Percentiles rank a stretch among this genome's conserved stretches.
Conservation (phyloP, 2,113 vertebrate species). For the Rousettus leschenaultii region DNA sequence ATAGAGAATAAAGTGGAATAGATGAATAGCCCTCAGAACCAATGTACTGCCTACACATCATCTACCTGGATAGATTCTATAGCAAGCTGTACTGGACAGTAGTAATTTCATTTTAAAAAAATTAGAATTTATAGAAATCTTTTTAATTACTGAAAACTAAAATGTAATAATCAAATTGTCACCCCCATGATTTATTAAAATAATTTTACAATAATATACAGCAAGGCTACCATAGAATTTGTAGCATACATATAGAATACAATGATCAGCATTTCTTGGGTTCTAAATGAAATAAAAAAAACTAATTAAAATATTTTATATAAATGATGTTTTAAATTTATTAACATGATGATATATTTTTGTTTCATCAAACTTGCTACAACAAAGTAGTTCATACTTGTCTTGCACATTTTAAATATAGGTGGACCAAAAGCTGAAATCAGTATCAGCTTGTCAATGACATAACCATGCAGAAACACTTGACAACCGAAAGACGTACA, state of each 20-base stretch:
- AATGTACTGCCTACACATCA: background rate
- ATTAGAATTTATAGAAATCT: constrained; percentile 58
- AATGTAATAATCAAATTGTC: constrained; percentile 84
- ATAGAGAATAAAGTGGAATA: constrained; percentile 63
- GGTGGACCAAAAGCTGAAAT: constrained; percentile 83
- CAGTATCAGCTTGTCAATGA: constrained; percentile 85
- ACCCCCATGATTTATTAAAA: constrained; percentile 90
- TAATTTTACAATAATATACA: constrained; percentile 86
- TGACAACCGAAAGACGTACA: constrained; percentile 89
- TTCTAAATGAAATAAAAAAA: constrained; percentile 86
- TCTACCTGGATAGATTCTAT: background rate
- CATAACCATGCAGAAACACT: constrained; percentile 89
- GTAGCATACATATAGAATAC: constrained; percentile 88
- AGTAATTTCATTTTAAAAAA: constrained; percentile 49
- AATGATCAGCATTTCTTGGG: constrained; percentile 84
- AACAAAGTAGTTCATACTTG: constrained; percentile 91
- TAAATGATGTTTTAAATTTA: constrained; percentile 92
- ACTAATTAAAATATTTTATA: constrained; percentile 85
- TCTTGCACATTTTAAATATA: constrained; percentile 91
- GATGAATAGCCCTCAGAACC: constrained; percentile 47
- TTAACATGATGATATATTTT: constrained; percentile 91
- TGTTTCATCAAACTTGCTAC: constrained; percentile 96
- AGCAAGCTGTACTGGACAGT: constrained; percentile 9
- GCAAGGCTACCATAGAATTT: constrained; percentile 88
- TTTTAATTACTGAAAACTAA: constrained; percentile 79